phyloP scores from a whole-genome alignment of 1,140 invertebrate genomes.

The Phocides pigmalion region DNA sequence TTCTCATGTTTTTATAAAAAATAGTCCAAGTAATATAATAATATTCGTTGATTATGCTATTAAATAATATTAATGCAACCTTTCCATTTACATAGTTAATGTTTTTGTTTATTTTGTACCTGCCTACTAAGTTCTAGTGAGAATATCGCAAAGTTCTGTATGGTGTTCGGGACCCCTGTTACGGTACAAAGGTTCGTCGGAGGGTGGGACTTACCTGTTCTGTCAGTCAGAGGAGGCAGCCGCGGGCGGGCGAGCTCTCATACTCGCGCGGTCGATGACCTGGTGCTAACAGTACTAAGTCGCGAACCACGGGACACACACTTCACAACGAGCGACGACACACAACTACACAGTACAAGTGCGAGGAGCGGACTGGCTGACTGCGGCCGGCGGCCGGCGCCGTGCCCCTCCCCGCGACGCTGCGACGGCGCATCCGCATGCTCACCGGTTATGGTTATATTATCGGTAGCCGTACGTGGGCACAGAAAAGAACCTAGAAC shows the following conservation, averaged over 20 bases:
- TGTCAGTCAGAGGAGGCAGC: conserved; percentile 52
- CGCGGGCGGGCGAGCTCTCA: conserved; percentile 58
- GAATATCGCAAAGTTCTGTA: not conserved
- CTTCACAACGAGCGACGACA: conserved; percentile 46
- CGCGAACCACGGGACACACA: conserved; percentile 49
- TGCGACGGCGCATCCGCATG: conserved; percentile 45
- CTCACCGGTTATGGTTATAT: too few relatives aligned
- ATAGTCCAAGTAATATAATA: not conserved
- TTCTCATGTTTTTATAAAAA: not conserved
- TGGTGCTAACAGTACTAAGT: conserved; percentile 58
- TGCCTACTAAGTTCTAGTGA: not conserved
- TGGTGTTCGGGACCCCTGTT: conserved; percentile 1
- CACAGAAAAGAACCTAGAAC: too few relatives aligned
- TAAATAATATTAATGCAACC: not conserved
- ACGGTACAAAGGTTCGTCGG: not conserved
- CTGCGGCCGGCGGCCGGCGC: conserved; percentile 40
- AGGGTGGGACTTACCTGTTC: conserved; percentile 57
- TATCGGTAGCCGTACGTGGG: too few relatives aligned
- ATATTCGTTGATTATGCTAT: not conserved
- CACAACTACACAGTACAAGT: conserved; percentile 35
- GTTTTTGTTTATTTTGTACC: not conserved
- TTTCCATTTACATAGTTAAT: not conserved
- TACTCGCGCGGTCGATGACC: conserved; percentile 74
- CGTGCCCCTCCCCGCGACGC: conserved; percentile 41
- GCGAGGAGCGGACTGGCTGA: conserved; percentile 50